A percentile compares a stretch with the other conserved stretches of the same genome.
These are phyloP conservation scores for Drosophila rhopaloa DNA, from an alignment of 1,140 invertebrate genomes.

Conservation along the genomic window DNA sequence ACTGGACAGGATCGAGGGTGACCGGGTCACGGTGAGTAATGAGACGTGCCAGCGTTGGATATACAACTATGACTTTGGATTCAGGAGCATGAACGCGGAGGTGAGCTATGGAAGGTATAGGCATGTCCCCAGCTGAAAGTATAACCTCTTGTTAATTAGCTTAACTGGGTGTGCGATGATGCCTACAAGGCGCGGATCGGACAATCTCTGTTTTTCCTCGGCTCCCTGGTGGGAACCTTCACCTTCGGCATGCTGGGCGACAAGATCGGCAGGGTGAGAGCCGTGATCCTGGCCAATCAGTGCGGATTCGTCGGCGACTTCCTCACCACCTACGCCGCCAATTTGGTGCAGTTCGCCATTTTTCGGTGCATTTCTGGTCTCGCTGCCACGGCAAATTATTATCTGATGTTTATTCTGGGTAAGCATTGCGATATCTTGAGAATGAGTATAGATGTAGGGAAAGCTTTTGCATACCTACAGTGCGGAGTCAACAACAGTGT, in stretches of 20 bases:
- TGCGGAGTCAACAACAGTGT: constrained; percentile 28
- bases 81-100: constrained; percentile 86
- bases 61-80: constrained; percentile 85
- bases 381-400: constrained; percentile 87
- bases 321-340: constrained; percentile 85
- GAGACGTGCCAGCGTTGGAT: constrained; percentile 84
- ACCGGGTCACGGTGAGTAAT: constrained; percentile 52
- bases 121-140: not conserved
- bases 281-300: constrained; percentile 85
- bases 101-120: constrained; percentile 56
- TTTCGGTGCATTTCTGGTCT: constrained; percentile 86
- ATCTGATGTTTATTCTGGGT: constrained; percentile 88
- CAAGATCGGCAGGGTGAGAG: constrained; percentile 86
- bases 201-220: constrained; percentile 87
- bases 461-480: constrained; percentile 6
- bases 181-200: constrained; percentile 86
- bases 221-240: constrained; percentile 86
- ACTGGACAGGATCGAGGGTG: constrained; percentile 44
- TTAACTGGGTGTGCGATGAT: constrained; percentile 87
- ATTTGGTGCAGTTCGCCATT: constrained; percentile 84
- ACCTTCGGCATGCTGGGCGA: constrained; percentile 86
- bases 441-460: constrained; percentile 1
- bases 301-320: constrained; percentile 86
- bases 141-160: constrained; percentile 64
- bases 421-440: constrained; percentile 59